Evolutionary conservation across 2,888 invertebrate species (phyloP).

Genomic region (Thereva unica): DNA sequence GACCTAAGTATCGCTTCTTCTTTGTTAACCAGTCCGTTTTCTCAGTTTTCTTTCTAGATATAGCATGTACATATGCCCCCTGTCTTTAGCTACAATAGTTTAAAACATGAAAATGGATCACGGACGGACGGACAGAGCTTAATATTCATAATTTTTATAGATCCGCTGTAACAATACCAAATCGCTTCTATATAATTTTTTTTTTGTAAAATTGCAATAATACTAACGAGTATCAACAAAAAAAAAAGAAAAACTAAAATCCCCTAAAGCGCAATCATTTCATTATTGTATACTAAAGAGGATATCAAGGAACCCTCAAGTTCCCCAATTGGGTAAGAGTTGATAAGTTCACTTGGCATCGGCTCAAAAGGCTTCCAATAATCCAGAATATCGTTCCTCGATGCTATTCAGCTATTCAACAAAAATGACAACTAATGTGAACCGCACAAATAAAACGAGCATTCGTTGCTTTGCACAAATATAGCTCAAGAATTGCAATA

Average conservation of each 20-base stretch:
- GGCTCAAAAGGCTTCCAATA: conserved; percentile 31
- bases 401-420: conserved; percentile 11
- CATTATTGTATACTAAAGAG: conserved; percentile 29
- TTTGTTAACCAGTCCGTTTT: too few relatives aligned
- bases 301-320: conserved; percentile 21
- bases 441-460: conserved; percentile 22
- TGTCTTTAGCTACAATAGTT: too few relatives aligned
- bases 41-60: too few relatives aligned
- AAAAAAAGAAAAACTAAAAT: conserved; percentile 10
- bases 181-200: too few relatives aligned
- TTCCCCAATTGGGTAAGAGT: conserved; percentile 27
- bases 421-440: conserved; percentile 30
- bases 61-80: too few relatives aligned
- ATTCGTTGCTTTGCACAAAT: conserved; percentile 23
- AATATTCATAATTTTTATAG: too few relatives aligned
- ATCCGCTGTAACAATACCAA: too few relatives aligned
- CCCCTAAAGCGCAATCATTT: conserved; percentile 18
- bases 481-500: conserved; percentile 24
- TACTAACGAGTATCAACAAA: too few relatives aligned
- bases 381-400: conserved; percentile 31
- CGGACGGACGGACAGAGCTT: too few relatives aligned
- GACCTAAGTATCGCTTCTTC: too few relatives aligned
- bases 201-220: too few relatives aligned
- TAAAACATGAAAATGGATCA: too few relatives aligned
- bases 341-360: conserved; percentile 31